A percentile compares a stretch with the other conserved stretches of the same genome.
Evolutionary conservation across 2,888 invertebrate species (phyloP).

Genomic region (Pimpla rufipes): DNA sequence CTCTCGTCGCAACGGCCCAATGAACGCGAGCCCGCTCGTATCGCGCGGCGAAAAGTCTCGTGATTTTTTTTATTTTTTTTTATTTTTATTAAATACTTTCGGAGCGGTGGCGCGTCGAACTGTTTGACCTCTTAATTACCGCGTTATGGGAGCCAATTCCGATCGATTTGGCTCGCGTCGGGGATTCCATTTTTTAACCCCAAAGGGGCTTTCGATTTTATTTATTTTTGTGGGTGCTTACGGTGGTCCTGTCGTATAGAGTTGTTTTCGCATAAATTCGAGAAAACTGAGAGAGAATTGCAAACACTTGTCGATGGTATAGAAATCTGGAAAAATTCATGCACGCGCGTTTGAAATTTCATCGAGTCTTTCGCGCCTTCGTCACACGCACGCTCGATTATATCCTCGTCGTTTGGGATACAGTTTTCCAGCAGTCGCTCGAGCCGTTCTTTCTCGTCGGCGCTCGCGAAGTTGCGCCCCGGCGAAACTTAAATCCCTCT

Average conservation of each 20-base stretch:
- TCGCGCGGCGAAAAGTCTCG: constrained; percentile 10
- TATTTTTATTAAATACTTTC: not conserved
- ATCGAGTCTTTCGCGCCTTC: not conserved
- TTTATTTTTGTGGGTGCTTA: too few relatives aligned
- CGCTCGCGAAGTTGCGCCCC: not conserved
- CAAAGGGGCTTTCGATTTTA: not conserved
- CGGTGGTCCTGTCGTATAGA: too few relatives aligned
- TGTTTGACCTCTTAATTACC: not conserved
- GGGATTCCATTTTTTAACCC: not conserved
- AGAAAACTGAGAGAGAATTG: too few relatives aligned
- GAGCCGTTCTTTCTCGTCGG: constrained; percentile 4
- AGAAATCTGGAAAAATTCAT: too few relatives aligned
- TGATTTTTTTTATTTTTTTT: constrained; percentile 1
- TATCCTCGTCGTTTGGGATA: constrained; percentile 9
- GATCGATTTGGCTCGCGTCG: not conserved
- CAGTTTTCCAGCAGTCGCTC: not conserved
- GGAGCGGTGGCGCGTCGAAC: not conserved
- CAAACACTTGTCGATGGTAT: not conserved
- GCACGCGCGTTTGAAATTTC: too few relatives aligned
- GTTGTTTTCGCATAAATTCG: too few relatives aligned
- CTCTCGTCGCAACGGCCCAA: not conserved
- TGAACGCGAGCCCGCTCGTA: constrained; percentile 17
- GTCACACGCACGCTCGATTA: constrained; percentile 5
- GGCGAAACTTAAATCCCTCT: constrained; percentile 21
- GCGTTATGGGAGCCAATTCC: not conserved